Conservation (phyloP, 2,113 vertebrate species). For the Saguinus imperator region DNA sequence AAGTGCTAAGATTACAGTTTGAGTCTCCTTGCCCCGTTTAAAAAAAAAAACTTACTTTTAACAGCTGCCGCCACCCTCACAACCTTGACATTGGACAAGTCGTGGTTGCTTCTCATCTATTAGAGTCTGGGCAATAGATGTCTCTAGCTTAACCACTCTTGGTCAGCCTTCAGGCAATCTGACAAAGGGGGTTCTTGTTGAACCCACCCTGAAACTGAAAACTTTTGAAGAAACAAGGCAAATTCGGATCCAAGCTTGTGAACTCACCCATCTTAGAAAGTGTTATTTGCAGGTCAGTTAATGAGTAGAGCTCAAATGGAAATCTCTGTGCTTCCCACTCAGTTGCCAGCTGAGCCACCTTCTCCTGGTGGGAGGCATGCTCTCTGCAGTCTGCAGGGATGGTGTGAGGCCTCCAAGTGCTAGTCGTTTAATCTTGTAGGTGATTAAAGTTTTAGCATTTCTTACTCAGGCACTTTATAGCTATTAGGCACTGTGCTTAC, state of each 20-base stretch:
- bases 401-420: not conserved
- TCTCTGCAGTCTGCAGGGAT: rapidly evolving
- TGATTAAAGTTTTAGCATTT: not conserved
- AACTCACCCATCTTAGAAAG: not conserved
- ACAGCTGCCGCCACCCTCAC: not conserved
- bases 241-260: not conserved
- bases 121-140: not conserved
- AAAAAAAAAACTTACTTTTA: not conserved
- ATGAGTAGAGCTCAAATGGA: not conserved
- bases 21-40: not conserved
- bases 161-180: too few species aligned
- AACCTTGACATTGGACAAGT: not conserved
- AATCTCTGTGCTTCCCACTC: not conserved
- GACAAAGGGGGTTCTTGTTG: not conserved
- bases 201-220: not conserved
- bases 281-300: not conserved
- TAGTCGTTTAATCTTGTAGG: not conserved
- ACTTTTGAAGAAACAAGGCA: not conserved
- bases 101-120: not conserved
- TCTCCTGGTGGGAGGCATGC: rapidly evolving
- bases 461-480: not conserved
- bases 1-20: not conserved
- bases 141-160: not conserved
- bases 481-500: not conserved
- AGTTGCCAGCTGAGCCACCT: not conserved